Evolutionary conservation across 2,888 invertebrate species (phyloP).

Genomic region (Morpho achilles): DNA sequence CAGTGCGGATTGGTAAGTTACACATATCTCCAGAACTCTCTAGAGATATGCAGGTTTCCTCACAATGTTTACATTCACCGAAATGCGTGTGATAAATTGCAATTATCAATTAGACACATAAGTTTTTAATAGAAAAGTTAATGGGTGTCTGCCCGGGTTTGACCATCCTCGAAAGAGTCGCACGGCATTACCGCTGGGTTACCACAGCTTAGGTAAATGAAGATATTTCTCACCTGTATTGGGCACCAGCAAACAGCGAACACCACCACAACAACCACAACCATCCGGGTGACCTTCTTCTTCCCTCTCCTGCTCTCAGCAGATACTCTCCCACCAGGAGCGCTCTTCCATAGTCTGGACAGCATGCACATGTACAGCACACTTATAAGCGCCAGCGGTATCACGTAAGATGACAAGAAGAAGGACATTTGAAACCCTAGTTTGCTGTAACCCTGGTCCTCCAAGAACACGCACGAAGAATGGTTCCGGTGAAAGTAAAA

Average conservation of each 20-base stretch:
- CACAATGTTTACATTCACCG: too few species aligned
- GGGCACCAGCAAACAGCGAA: slow-evolving; percentile 97
- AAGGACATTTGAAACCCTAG: slow-evolving; percentile 87
- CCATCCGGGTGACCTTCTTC: slow-evolving; percentile 94
- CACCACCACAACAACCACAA: slow-evolving; percentile 93
- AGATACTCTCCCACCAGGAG: slow-evolving; percentile 88
- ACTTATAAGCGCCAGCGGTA: slow-evolving; percentile 92
- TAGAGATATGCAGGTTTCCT: too few species aligned
- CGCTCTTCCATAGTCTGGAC: slow-evolving; percentile 90
- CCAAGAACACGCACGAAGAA: slow-evolving; percentile 84
- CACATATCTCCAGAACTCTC: too few species aligned
- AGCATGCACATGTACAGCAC: slow-evolving; percentile 94
- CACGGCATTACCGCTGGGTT: too few species aligned
- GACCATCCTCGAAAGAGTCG: too few species aligned
- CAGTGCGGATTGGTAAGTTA: too few species aligned
- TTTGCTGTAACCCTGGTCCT: slow-evolving; percentile 80
- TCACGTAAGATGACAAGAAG: slow-evolving; percentile 92
- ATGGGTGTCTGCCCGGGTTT: too few species aligned
- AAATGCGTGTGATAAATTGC: too few species aligned
- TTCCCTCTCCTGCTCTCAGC: slow-evolving; percentile 91
- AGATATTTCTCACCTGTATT: slow-evolving; percentile 84
- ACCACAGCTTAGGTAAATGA: too few species aligned
- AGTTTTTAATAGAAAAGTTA: too few species aligned
- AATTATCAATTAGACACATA: too few species aligned
- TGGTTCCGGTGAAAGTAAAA: slow-evolving; percentile 81